phyloP scores from a whole-genome alignment of 2,888 invertebrate genomes.

The Nymphalis urticae region DNA sequence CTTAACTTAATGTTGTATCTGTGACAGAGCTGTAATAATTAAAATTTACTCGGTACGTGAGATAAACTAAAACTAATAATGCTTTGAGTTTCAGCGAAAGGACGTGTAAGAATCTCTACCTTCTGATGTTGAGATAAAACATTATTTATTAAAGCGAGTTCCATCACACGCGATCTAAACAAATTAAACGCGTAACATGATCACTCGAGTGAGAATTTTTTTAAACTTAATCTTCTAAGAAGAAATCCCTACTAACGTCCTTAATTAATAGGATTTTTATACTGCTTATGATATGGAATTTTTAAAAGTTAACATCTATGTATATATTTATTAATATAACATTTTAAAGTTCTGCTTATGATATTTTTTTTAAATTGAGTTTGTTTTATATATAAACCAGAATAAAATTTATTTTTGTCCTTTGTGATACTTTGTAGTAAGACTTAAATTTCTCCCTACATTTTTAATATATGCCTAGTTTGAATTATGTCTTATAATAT shows the following conservation, averaged over 20 bases:
- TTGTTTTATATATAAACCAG: too few species aligned
- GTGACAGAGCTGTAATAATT: constrained; percentile 39
- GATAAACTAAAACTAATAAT: constrained; percentile 56
- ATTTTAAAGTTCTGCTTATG: too few species aligned
- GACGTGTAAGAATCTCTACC: constrained; percentile 78
- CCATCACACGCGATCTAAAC: constrained; percentile 75
- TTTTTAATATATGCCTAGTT: too few species aligned
- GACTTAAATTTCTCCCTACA: too few species aligned
- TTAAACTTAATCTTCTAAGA: constrained; percentile 50
- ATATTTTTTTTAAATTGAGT: too few species aligned
- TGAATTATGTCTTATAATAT: too few species aligned
- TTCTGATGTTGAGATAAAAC: constrained; percentile 72
- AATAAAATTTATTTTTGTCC: too few species aligned
- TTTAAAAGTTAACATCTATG: neutral
- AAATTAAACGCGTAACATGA: constrained; percentile 78
- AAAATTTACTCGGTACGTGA: constrained; percentile 44
- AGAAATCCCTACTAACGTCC: constrained; percentile 36
- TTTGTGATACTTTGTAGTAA: too few species aligned
- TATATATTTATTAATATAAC: too few species aligned
- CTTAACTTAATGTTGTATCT: constrained; percentile 22
- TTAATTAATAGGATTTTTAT: constrained; percentile 26
- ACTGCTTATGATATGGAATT: constrained; percentile 3
- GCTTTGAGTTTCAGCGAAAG: constrained; percentile 64
- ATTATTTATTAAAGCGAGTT: constrained; percentile 72
- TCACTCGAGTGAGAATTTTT: constrained; percentile 53